Base-by-base conservation (phyloP, 2,113 vertebrate species). In the Romanogobio albipinnatus region DNA sequence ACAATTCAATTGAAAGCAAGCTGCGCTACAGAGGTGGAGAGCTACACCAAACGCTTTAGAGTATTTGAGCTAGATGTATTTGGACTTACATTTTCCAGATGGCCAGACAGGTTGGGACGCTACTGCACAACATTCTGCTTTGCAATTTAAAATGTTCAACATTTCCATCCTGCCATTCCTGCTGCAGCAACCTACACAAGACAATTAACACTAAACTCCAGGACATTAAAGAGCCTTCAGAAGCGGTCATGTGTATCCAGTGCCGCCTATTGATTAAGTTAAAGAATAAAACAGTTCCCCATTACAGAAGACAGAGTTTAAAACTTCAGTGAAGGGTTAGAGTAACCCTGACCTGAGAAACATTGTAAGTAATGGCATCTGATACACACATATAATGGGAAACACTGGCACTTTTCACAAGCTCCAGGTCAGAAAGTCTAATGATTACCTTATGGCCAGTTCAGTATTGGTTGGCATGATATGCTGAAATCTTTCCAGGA, bases 41-140 rank as follows among this genome's bases (percentile, higher is more conserved):
- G 17, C 17, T 43, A 71, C 36, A 70, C 17, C 33, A 3, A 17
- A 66, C 3, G 6, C 9, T 68, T 17, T 9, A 68, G 14, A 45
- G 1, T 1, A 74, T 5, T 47, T 26, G 26, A 74, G 43, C 43
- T 47, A 14, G n/a, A 74, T 74, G 11, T 47, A 26, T 47, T 45
- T 73, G 22, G 70, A 90, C 97, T 98, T 95, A 99, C 98, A 99
- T 98, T 94, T 96, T 99, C 98, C 98, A 99, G 94, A 92, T 93
- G 93, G 95, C 91, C 95, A 99, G 93, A 95, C 96, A 97, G 92
- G 93, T 95, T 86, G 97, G 96, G 89, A 95, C 90, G 92, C 94
- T 96, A 90, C 94, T 93, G 91, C 93, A 96, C 96, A 98, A 93
- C 96, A 97, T 96, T 90, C 96, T 95, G 90, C 95, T 95, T 95